Conservation (phyloP, 2,888 invertebrate genomes). For the Cylindroiulus punctatus region DNA sequence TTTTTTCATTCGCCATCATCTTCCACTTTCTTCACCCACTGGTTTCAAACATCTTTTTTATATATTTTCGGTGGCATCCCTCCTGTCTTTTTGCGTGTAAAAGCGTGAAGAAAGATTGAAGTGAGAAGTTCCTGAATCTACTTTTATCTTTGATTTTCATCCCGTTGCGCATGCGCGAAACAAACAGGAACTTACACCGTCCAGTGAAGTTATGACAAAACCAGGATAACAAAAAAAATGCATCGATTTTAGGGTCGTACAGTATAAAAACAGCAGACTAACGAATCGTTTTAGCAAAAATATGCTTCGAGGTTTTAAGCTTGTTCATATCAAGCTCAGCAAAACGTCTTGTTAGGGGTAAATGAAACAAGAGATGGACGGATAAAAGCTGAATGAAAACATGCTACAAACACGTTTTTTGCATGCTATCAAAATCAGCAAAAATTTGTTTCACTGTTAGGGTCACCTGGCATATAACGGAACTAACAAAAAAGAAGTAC, state of each 20-base stretch:
- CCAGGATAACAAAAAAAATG: conserved; percentile 42
- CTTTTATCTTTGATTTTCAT: conserved; percentile 49
- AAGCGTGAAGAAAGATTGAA: conserved; percentile 51
- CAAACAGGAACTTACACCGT: conserved; percentile 41
- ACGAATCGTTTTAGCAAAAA: conserved; percentile 15
- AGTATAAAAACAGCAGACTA: conserved; percentile 43
- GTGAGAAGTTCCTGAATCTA: conserved; percentile 55
- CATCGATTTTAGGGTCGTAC: conserved; percentile 46
- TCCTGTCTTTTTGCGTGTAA: conserved; percentile 46
- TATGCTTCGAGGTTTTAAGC: not conserved
- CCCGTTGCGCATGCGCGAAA: conserved; percentile 47
- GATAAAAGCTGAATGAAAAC: too few relatives aligned
- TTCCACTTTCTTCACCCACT: conserved; percentile 48
- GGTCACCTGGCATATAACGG: too few relatives aligned
- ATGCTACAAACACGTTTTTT: not conserved
- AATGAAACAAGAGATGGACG: not conserved
- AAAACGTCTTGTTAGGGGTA: not conserved
- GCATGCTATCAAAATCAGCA: too few relatives aligned
- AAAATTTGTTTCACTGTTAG: too few relatives aligned
- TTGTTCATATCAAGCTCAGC: not conserved
- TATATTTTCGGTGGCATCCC: conserved; percentile 44
- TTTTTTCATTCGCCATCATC: conserved; percentile 34
- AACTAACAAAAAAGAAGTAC: too few relatives aligned
- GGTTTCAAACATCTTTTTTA: conserved; percentile 46
- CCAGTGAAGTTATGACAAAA: conserved; percentile 47